phyloP scores from a whole-genome alignment of 2,797 vertebrate species.

The Urosaurus nigricauda region DNA sequence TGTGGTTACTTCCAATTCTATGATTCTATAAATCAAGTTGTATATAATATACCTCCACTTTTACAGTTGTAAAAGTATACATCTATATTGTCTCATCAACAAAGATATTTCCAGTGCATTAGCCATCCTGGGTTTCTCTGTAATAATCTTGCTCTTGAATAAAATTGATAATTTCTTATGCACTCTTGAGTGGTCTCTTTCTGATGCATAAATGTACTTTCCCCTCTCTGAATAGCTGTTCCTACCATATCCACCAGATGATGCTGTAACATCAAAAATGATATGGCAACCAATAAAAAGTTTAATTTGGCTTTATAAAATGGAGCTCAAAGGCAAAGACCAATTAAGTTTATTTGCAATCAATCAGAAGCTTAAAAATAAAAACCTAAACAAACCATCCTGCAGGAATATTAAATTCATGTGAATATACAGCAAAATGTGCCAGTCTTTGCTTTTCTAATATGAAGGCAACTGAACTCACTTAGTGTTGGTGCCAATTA shows the following conservation, averaged over 20 bases:
- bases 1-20: not conserved
- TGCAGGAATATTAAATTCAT: not conserved
- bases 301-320: not conserved
- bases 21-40: not conserved
- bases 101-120: not conserved
- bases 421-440: not conserved
- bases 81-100: not conserved
- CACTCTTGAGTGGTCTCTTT: not conserved
- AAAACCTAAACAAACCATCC: too few relatives aligned
- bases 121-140: not conserved
- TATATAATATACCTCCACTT: not conserved
- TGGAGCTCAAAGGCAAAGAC: not conserved
- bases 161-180: not conserved
- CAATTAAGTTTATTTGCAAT: conserved; percentile 2
- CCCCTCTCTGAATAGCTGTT: conserved; percentile 29
- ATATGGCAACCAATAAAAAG: fast-evolving
- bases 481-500: too few relatives aligned
- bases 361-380: not conserved
- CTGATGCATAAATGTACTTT: too few relatives aligned
- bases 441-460: not conserved
- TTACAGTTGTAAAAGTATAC: not conserved
- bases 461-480: too few relatives aligned
- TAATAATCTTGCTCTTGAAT: not conserved
- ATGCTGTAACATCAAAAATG: conserved; percentile 49
- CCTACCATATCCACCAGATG: conserved; percentile 66